These are phyloP conservation scores for Lymantria monacha DNA, from an alignment of 2,888 invertebrate species.

Conservation along the genomic window DNA sequence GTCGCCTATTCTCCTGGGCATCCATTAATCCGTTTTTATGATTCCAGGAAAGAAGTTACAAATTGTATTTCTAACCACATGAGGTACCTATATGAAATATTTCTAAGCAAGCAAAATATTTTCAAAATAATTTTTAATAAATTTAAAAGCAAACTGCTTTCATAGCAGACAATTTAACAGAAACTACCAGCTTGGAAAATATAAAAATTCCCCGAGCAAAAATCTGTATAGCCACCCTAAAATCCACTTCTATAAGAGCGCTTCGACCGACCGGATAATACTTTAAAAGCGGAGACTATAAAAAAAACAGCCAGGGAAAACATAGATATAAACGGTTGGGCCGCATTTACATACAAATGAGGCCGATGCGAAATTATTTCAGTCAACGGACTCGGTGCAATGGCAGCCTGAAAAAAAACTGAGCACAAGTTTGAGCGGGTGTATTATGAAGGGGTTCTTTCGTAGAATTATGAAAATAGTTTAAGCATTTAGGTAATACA, in stretches of 20 bases:
- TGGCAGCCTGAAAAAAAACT: conserved; percentile 39
- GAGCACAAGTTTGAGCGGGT: conserved; percentile 21
- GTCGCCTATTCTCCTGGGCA: no score
- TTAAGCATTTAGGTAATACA: no score
- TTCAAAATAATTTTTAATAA: neutral
- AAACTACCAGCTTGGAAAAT: conserved; percentile 12
- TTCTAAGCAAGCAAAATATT: no score
- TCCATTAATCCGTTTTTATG: no score
- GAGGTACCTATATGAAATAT: no score
- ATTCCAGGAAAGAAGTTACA: no score
- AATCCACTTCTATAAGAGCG: conserved; percentile 26
- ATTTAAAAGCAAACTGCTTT: conserved; percentile 7
- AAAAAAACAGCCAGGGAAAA: conserved; percentile 63
- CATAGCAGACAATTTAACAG: conserved; percentile 11
- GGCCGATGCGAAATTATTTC: conserved; percentile 59
- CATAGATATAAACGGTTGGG: conserved; percentile 66
- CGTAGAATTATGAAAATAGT: no score
- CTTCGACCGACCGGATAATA: conserved; percentile 35
- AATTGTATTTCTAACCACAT: no score
- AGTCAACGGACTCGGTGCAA: conserved; percentile 46
- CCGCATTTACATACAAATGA: conserved; percentile 75
- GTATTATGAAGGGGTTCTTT: conserved; percentile 5
- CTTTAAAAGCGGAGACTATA: conserved; percentile 50
- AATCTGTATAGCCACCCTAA: conserved; percentile 22
- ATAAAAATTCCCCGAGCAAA: conserved; percentile 19